Evolutionary conservation across 2,113 vertebrate genomes (phyloP).

Genomic region (Zosterops japonicus): DNA sequence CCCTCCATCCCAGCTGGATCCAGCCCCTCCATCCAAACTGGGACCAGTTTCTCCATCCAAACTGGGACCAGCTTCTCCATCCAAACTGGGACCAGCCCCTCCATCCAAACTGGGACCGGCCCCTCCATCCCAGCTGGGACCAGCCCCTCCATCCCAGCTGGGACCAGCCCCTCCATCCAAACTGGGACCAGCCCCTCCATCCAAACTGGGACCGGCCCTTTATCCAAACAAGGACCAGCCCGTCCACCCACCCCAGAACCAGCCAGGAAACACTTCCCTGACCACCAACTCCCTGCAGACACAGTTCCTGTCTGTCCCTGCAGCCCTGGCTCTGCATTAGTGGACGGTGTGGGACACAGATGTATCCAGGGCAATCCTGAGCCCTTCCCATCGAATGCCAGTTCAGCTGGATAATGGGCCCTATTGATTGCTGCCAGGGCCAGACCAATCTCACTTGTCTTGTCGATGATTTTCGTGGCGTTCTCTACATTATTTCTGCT

Average conservation of each 20-base stretch:
- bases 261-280: background rate
- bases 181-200: background rate
- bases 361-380: background rate
- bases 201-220: background rate
- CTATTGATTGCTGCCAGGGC: slow-evolving; percentile 28
- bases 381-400: slow-evolving; percentile 7
- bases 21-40: no score
- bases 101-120: background rate
- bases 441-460: slow-evolving; percentile 38
- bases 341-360: background rate
- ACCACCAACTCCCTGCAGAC: background rate
- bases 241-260: background rate
- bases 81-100: background rate
- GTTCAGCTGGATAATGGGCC: slow-evolving; percentile 37
- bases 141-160: background rate
- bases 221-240: no score
- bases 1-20: background rate
- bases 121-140: background rate
- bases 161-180: background rate
- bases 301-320: background rate
- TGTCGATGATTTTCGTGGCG: slow-evolving; percentile 39
- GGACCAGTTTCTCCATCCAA: background rate
- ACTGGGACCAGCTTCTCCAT: background rate
- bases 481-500: slow-evolving; percentile 32
- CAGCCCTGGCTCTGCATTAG: background rate